Percentiles rank a stretch among this genome's conserved stretches.
Evolutionary conservation across 2,888 invertebrate genomes (phyloP).

Genomic region (Chydorus sphaericus): DNA sequence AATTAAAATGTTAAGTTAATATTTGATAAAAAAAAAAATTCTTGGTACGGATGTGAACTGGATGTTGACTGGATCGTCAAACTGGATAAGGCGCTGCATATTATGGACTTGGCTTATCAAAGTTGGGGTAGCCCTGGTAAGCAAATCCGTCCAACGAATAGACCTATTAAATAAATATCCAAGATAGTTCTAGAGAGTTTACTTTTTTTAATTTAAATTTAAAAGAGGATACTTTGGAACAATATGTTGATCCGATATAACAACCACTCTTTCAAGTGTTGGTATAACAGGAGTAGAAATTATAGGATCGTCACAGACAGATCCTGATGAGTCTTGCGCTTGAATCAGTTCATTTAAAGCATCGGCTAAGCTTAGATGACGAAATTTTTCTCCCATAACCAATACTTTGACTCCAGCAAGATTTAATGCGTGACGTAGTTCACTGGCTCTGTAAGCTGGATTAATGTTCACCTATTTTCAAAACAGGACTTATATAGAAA

Average conservation of each 20-base stretch:
- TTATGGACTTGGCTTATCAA: slow-evolving; percentile 27
- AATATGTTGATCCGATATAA: too few species aligned
- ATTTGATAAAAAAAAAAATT: too few species aligned
- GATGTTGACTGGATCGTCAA: slow-evolving; percentile 55
- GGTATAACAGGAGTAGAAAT: too few species aligned
- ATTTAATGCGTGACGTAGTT: slow-evolving; percentile 53
- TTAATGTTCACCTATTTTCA: slow-evolving; percentile 60
- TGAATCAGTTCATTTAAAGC: slow-evolving; percentile 45
- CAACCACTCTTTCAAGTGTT: too few species aligned
- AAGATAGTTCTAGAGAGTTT: too few species aligned
- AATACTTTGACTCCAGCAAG: slow-evolving; percentile 53
- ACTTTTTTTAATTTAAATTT: too few species aligned
- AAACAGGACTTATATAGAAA: too few species aligned
- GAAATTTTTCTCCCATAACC: slow-evolving; percentile 44
- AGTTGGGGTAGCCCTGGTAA: slow-evolving; percentile 30
- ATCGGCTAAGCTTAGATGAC: slow-evolving; percentile 48
- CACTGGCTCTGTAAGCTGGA: slow-evolving; percentile 50
- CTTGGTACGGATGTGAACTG: slow-evolving; percentile 63
- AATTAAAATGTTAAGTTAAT: slow-evolving; percentile 3
- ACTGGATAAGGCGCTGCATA: slow-evolving; percentile 39
- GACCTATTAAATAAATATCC: slow-evolving; percentile 30
- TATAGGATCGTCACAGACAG: too few species aligned
- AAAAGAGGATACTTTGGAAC: too few species aligned
- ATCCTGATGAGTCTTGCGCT: slow-evolving; percentile 35
- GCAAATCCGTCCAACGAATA: slow-evolving; percentile 31